phyloP scores from a whole-genome alignment of 2,888 invertebrate species.

The Euclidia mi region DNA sequence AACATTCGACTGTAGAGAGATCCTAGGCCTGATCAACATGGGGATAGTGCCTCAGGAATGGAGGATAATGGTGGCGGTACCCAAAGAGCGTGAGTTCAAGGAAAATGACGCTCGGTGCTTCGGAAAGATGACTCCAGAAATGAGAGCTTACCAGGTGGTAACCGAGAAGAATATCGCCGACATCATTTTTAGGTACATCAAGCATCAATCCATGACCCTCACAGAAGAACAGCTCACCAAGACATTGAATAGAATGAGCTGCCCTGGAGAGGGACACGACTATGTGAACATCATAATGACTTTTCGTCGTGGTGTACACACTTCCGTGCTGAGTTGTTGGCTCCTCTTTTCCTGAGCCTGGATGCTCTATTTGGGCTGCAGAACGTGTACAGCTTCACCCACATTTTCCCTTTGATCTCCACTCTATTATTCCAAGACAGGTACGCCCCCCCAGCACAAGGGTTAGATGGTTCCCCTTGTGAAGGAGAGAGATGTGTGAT shows the following conservation, averaged over 20 bases:
- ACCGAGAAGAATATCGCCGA: constrained; percentile 11
- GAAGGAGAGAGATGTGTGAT: too few relatives aligned
- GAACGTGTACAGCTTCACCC: too few relatives aligned
- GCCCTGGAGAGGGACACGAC: constrained; percentile 1
- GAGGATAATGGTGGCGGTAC: not conserved
- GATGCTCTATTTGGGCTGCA: not conserved
- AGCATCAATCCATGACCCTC: constrained; percentile 8
- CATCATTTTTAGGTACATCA: constrained; percentile 7
- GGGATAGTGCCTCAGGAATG: not conserved
- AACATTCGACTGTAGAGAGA: not conserved
- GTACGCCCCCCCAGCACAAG: too few relatives aligned
- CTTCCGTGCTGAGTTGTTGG: not conserved
- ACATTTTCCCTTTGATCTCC: too few relatives aligned
- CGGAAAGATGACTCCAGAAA: constrained; percentile 11
- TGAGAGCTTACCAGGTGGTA: constrained; percentile 9
- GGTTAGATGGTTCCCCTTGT: not conserved
- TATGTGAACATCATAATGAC: too few relatives aligned
- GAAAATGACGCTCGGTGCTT: not conserved
- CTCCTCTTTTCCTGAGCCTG: not conserved
- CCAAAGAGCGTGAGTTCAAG: not conserved
- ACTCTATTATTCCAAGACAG: too few relatives aligned
- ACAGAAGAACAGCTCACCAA: constrained; percentile 2
- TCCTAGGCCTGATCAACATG: not conserved
- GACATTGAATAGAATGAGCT: constrained; percentile 1
- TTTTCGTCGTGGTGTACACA: too few relatives aligned